Evolutionary conservation across 2,797 vertebrate genomes (phyloP).

Genomic region (Picus viridis): DNA sequence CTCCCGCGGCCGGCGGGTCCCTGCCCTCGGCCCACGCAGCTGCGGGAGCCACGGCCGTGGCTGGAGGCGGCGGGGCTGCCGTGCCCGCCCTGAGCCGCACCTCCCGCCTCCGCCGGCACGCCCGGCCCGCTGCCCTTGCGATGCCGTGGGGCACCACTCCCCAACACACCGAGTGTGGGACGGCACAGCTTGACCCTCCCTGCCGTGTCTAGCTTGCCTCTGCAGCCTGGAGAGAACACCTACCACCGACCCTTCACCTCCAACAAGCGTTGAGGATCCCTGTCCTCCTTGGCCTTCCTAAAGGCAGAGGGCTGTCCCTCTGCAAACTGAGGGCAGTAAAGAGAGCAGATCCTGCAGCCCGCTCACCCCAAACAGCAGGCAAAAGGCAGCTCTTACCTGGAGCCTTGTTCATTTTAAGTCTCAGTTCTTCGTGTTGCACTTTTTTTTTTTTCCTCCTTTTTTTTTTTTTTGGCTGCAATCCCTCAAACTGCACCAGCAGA

Average conservation of each 20-base stretch:
- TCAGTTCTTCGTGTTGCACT: background rate
- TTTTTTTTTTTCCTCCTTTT: background rate
- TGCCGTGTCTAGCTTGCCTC: background rate
- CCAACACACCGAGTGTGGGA: background rate
- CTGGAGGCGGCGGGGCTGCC: background rate
- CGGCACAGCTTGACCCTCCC: accelerated
- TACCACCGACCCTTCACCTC: background rate
- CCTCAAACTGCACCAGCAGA: background rate
- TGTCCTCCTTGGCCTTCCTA: background rate
- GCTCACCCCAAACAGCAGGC: accelerated
- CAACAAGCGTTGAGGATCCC: background rate
- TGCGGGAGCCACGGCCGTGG: background rate
- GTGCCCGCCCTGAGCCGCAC: background rate
- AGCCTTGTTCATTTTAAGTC: background rate
- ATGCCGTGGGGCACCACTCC: background rate
- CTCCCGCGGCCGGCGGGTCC: background rate
- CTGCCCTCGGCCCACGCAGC: background rate
- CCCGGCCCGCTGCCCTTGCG: background rate
- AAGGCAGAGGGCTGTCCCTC: background rate
- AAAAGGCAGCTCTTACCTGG: background rate
- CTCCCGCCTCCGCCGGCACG: background rate
- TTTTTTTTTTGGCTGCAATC: background rate
- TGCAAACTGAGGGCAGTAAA: accelerated
- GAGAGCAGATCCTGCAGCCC: background rate
- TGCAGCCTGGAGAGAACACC: background rate